A percentile compares a stretch with the other conserved stretches of the same genome.
These are phyloP conservation scores for Arvicanthis niloticus DNA, from an alignment of 2,113 vertebrate genomes.

Conservation along the genomic window DNA sequence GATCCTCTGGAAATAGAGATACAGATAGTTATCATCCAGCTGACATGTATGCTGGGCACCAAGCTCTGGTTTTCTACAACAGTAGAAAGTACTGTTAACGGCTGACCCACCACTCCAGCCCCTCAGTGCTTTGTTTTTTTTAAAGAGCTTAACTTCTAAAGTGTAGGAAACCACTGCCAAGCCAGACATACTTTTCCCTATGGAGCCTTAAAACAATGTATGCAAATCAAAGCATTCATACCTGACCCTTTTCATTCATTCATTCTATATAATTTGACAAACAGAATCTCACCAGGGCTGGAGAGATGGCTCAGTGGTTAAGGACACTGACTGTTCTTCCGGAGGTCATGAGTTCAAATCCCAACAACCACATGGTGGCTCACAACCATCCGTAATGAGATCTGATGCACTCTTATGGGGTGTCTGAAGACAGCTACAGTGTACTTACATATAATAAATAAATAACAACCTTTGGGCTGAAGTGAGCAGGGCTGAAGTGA, in stretches of 20 bases:
- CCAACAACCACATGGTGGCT: too few species aligned
- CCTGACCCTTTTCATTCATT: neutral
- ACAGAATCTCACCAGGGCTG: neutral
- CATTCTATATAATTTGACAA: neutral
- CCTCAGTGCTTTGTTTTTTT: neutral
- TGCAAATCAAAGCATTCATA: neutral
- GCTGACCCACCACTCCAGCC: neutral
- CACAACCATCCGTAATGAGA: too few species aligned
- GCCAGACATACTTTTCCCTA: neutral
- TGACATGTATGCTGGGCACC: too few species aligned
- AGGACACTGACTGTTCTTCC: too few species aligned
- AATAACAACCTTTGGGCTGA: too few species aligned
- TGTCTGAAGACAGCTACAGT: too few species aligned
- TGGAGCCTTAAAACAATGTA: neutral
- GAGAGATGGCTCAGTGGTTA: too few species aligned
- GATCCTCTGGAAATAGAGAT: neutral
- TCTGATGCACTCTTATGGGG: too few species aligned
- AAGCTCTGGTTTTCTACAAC: neutral
- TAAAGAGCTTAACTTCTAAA: neutral
- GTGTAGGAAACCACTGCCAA: neutral
- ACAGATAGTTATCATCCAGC: too few species aligned
- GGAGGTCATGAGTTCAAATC: too few species aligned
- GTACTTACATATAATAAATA: too few species aligned
- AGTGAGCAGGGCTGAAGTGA: too few species aligned
- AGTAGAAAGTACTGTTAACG: neutral